A percentile compares a stretch with the other conserved stretches of the same genome.
phyloP scores from a whole-genome alignment of 1,140 invertebrate species.

The Pteromalus puparum region DNA sequence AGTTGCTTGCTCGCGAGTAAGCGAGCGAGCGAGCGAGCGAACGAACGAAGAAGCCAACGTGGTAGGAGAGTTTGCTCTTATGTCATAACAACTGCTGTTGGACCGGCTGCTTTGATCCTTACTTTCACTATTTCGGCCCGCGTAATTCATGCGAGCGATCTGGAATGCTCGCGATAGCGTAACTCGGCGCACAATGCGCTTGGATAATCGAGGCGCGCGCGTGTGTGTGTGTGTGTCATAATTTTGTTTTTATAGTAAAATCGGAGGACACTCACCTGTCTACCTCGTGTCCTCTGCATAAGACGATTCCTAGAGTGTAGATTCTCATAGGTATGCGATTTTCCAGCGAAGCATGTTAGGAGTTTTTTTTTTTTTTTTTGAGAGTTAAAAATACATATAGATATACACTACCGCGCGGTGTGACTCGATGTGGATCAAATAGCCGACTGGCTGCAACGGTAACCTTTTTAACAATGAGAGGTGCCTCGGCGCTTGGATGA shows the following conservation, averaged over 20 bases:
- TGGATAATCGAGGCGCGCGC: too few species aligned
- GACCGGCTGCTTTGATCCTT: constrained; percentile 19
- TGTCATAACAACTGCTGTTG: constrained; percentile 37
- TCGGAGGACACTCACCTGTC: constrained; percentile 3
- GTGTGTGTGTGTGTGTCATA: too few species aligned
- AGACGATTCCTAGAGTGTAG: neutral
- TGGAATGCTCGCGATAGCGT: neutral
- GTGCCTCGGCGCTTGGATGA: constrained; percentile 61
- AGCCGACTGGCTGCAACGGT: constrained; percentile 64
- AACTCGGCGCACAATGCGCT: neutral
- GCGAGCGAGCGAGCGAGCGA: neutral
- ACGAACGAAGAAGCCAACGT: constrained; percentile 3
- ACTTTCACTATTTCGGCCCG: constrained; percentile 46
- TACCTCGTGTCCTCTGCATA: constrained; percentile 24
- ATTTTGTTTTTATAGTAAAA: neutral
- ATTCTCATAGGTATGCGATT: constrained; percentile 9
- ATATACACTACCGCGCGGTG: neutral
- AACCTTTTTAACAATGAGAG: constrained; percentile 71
- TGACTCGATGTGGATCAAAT: neutral
- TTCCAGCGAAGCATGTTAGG: neutral
- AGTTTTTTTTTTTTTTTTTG: too few species aligned
- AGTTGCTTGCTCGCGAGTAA: too few species aligned
- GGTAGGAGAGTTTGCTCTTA: constrained; percentile 42
- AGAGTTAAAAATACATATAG: too few species aligned
- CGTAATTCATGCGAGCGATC: neutral